Evolutionary conservation across 2,888 invertebrate genomes (phyloP), one percentile per base, ranked within the genome.

Genomic region (Agrochola litura): DNA sequence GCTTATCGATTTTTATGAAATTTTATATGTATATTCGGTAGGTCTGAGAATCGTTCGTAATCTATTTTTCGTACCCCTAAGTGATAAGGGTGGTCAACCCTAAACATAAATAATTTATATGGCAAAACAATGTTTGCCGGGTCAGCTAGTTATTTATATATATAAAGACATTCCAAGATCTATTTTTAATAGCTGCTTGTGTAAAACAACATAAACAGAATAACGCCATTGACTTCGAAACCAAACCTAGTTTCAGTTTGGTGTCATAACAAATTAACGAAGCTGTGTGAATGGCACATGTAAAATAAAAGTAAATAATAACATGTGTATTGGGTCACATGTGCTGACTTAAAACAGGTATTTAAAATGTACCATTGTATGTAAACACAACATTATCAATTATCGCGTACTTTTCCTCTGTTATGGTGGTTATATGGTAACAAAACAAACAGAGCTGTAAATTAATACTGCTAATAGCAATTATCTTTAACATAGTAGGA

Each of bases 371-470:
- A 65, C 63, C 30, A 66, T 81, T 70, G 60, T 67, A 80, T 80
- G 79, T 88, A 84, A 84, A 76, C 84, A 89, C 74, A 77, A 77
- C 43, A 70, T 77, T 68, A 83, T 85, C 70, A 85, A 81, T 85
- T 85, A 81, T 78, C 64, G 8, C 37, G 5, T 75, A 70, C n/a
- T 85, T 85, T 85, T 78, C 86, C 86, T 82, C 66, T 72, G 72
- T 73, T 85, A 82, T 72, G 77, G 63, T 83, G 30, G 68, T 73
- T 75, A 25, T 58, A 64, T 46, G 46, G 63, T 61, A 65, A 79
- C 65, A 77, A 77, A 56, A 81, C 61, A 81, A 76, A 76, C 60
- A 58, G 71, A 56, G 25, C 54, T 63, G 83, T 71, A 75, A 64
- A 79, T 74, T 64, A 64, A 68, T 74, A 61, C 41, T 25, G 54